Percentiles rank a stretch among this genome's conserved stretches.
These are phyloP conservation scores for Polydrusus tereticollis DNA, from an alignment of 2,888 invertebrate species.

Conservation along the genomic window DNA sequence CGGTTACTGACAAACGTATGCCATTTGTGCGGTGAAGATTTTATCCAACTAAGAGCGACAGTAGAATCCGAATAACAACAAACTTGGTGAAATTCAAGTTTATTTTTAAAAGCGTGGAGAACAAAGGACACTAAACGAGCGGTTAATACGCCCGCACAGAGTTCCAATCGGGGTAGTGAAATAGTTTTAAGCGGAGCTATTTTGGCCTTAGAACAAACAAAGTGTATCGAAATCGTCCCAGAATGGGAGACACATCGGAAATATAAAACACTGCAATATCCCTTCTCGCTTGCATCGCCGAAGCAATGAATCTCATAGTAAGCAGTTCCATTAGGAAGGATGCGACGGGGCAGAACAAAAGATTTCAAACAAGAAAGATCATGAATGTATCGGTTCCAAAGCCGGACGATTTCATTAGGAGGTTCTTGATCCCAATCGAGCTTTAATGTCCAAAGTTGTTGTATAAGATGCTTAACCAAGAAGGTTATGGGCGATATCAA, in stretches of 20 bases:
- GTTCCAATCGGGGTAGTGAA: conserved; percentile 4
- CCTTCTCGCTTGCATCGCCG: conserved; percentile 17
- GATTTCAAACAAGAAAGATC: not conserved
- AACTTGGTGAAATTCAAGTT: conserved; percentile 13
- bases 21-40: conserved; percentile 5
- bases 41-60: conserved; percentile 21
- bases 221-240: not conserved
- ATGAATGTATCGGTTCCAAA: not conserved
- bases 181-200: conserved; percentile 22
- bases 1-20: conserved; percentile 35
- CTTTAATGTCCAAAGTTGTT: conserved; percentile 15
- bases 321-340: not conserved
- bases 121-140: not conserved
- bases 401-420: not conserved
- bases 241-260: not conserved
- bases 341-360: not conserved
- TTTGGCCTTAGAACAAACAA: conserved; percentile 19
- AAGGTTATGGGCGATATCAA: conserved; percentile 11
- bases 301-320: conserved; percentile 29
- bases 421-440: conserved; percentile 14
- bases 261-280: conserved; percentile 20
- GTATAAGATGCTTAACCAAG: conserved; percentile 13
- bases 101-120: not conserved
- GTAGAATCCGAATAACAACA: conserved; percentile 29
- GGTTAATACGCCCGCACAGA: conserved; percentile 24